phyloP scores from a whole-genome alignment of 1,140 invertebrate genomes.

The Whitmania pigra region DNA sequence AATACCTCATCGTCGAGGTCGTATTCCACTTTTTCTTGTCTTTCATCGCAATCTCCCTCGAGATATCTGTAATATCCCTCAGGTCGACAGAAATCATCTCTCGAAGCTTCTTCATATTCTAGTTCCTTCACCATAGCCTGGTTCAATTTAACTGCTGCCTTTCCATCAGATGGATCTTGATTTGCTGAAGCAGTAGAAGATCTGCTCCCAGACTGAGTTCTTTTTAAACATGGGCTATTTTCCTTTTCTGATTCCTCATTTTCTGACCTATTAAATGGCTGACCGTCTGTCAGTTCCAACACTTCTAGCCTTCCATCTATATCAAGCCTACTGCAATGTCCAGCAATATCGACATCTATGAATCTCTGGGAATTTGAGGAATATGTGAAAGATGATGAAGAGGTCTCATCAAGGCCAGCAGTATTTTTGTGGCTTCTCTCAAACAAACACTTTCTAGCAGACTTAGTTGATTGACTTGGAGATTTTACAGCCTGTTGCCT shows the following conservation, averaged over 20 bases:
- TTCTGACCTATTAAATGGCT: background rate
- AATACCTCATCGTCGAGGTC: conserved; percentile 82
- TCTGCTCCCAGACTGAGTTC: background rate
- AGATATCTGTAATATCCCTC: conserved; percentile 74
- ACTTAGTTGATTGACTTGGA: background rate
- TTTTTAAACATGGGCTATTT: conserved; percentile 1
- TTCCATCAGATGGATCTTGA: background rate
- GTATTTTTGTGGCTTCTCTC: background rate
- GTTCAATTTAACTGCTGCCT: conserved; percentile 48
- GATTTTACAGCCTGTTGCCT: background rate
- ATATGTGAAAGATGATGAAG: conserved; percentile 7
- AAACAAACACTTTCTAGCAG: conserved; percentile 10
- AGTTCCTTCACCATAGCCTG: conserved; percentile 68
- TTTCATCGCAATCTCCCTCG: conserved; percentile 81
- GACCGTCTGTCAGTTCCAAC: background rate
- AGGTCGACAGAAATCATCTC: conserved; percentile 60
- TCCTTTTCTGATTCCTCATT: conserved; percentile 18
- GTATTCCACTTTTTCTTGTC: conserved; percentile 87
- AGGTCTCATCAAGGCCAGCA: background rate
- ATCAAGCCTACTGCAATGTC: conserved; percentile 2
- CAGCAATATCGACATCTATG: conserved; percentile 10
- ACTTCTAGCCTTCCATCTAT: conserved; percentile 8
- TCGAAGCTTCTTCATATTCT: conserved; percentile 56
- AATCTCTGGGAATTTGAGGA: conserved; percentile 15
- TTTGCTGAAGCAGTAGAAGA: no score